Base-by-base conservation (phyloP, 2,888 invertebrate genomes). In the Ennomos erosarius region DNA sequence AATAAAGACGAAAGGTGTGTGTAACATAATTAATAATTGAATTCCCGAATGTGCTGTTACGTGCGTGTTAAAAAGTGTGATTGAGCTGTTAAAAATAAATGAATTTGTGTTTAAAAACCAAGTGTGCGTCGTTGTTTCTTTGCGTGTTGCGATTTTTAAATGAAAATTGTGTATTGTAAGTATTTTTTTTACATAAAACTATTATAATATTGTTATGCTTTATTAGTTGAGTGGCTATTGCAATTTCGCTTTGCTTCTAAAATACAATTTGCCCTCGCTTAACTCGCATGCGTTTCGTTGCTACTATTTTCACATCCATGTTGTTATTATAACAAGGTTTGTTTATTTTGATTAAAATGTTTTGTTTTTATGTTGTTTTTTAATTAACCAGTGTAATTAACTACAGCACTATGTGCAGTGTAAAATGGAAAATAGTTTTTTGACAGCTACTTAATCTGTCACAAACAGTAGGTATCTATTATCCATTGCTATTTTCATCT, bases 21-120 rank as follows among this genome's bases (percentile, higher is more conserved):
- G 53, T 54, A 37, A 50, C 50, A 33, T 53, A 50, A 59, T 59
- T 59, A 59, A 45, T 54, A 49, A 50, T 59, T 59, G 53, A 59
- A 39, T 1, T 13, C 26, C 34, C 36, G 39, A 51, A 50, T 57
- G 57, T 49, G 48, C 51, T 13, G 55, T 47, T 54, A 12, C 9
- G 48, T 48, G 43, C 42, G 60, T 52, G 46, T 55, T 11, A 33
- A 50, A 43, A 10, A 50, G 44, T 60, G 55, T 60, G 52, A 60
- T 60, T 49, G 53, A 8, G 36, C 44, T 51, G 47, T 47, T 47
- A 56, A 55, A 60, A 48, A 52, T 44, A 60, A 44, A 53, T 55
- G 47, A 39, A 45, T 51, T 45, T 42, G 46, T 46, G 33, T 51
- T 52, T 46, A 0, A 10, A 16, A 35, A 34, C 33, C 13, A 33